Evolutionary conservation across 2,888 invertebrate species (phyloP).

Genomic region (Lymantria monacha): DNA sequence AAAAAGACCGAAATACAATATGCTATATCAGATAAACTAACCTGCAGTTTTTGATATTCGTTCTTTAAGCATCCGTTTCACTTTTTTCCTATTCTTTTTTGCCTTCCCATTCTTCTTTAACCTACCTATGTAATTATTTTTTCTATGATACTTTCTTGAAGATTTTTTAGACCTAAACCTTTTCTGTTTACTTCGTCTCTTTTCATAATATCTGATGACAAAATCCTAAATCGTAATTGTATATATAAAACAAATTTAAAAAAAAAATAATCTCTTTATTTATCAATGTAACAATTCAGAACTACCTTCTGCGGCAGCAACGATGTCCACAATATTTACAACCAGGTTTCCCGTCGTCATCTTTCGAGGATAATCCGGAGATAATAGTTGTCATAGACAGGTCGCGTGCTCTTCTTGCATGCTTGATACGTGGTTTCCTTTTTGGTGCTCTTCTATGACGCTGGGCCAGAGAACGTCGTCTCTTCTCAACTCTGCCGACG

Average conservation of each 20-base stretch:
- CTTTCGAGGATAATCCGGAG: slow-evolving; percentile 23
- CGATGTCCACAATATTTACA: slow-evolving; percentile 53
- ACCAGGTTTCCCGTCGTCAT: not conserved
- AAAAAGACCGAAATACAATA: too few relatives aligned
- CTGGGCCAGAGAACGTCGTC: slow-evolving; percentile 19
- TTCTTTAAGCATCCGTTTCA: not conserved
- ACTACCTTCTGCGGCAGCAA: slow-evolving; percentile 62
- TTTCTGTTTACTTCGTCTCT: slow-evolving; percentile 3
- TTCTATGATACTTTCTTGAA: not conserved
- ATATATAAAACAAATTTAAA: slow-evolving; percentile 29
- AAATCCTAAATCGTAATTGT: slow-evolving; percentile 20
- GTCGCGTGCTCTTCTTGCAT: slow-evolving; percentile 25
- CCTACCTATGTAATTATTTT: slow-evolving; percentile 4
- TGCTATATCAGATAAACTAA: too few relatives aligned
- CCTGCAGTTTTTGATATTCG: slow-evolving; percentile 1
- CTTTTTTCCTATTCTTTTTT: not conserved
- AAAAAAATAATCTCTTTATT: slow-evolving; percentile 19
- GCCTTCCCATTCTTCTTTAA: slow-evolving; percentile 4
- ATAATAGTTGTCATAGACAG: slow-evolving; percentile 41
- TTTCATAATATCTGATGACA: slow-evolving; percentile 33
- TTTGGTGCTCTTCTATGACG: slow-evolving; percentile 29
- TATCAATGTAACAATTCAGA: slow-evolving; percentile 21
- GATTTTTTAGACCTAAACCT: not conserved
- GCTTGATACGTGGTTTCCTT: slow-evolving; percentile 27
- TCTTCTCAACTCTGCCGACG: slow-evolving; percentile 44